These are phyloP conservation scores for Agrotis clavis DNA, from an alignment of 2,888 invertebrate genomes.

Conservation along the genomic window DNA sequence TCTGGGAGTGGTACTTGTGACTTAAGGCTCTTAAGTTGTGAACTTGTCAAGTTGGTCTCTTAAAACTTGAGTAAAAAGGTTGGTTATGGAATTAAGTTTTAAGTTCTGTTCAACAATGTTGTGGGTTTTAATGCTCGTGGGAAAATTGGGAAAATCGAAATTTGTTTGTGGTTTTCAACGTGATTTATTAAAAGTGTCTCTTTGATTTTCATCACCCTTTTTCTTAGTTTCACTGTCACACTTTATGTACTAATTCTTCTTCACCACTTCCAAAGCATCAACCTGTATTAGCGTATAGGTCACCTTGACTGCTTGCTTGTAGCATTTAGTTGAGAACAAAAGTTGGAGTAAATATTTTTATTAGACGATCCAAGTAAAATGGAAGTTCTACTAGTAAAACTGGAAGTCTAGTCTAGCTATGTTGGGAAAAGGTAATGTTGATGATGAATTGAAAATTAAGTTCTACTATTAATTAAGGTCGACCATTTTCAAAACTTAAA, in stretches of 20 bases:
- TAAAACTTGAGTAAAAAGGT: constrained; percentile 40
- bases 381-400: no score
- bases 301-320: neutral
- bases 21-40: constrained; percentile 39
- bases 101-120: constrained; percentile 12
- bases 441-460: no score
- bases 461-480: no score
- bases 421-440: no score
- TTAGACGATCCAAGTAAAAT: no score
- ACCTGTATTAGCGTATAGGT: no score
- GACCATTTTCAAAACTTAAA: neutral
- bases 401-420: no score
- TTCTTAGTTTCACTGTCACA: neutral
- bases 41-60: constrained; percentile 34
- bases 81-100: constrained; percentile 44
- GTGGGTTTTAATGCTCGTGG: constrained; percentile 35
- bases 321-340: no score
- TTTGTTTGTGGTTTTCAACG: neutral
- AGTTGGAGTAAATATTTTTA: no score
- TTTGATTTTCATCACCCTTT: neutral
- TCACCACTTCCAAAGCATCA: neutral
- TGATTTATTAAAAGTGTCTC: neutral
- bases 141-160: constrained; percentile 27
- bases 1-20: constrained; percentile 23
- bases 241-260: no score